Base-by-base conservation (phyloP, 2,797 vertebrate species). In the Leptatherina wallacei region DNA sequence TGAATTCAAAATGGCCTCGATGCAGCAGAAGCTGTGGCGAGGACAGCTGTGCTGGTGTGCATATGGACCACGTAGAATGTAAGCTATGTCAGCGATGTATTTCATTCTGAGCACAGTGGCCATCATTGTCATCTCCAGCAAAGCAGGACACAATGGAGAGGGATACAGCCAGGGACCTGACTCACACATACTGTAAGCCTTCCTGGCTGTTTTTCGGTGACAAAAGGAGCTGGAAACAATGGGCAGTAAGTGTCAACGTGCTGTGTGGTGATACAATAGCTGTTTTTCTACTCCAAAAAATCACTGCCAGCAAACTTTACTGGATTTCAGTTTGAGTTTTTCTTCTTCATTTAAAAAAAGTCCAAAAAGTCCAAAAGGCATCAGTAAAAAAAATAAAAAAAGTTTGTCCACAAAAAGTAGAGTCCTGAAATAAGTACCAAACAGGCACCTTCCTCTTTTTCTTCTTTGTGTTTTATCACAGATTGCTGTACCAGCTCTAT, bases 111-210 rank as follows among this genome's bases (percentile, higher is more conserved):
- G 76, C 87, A 93, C 91, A 93, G 86, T 86, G 87, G 85, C 35
- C 47, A 13, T 78, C 89, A 91, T 93, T 93, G 91, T 93, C 73
- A 71, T 73, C 52, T 40, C 38, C 63, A 65, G 82, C 69, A 35
- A 61, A 75, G 75, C 59, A 6, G 68, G 72, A 77, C 69, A 93
- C 92, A 93, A 93, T 93, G 91, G 91, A 86, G 93, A 77, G 85
- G 75, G 92, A 90, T 73, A 91, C 91, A 79, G 76, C 73, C 76
- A 82, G 86, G 90, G 85, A 92, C 89, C 81, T 89, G 88, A 89
- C 88, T 87, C 88, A 86, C 81, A 80, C 82, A 78, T 65, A 90
- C 84, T 88, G 88, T 88, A 80, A 80, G 78, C 80, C 71, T 79
- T 81, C 83, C 81, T 88, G 89, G 77, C 60, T 68, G 65, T 75